Evolutionary conservation across 2,888 invertebrate genomes (phyloP), one percentile per base, ranked within the genome.

Genomic region (Stegana nigrithorax): DNA sequence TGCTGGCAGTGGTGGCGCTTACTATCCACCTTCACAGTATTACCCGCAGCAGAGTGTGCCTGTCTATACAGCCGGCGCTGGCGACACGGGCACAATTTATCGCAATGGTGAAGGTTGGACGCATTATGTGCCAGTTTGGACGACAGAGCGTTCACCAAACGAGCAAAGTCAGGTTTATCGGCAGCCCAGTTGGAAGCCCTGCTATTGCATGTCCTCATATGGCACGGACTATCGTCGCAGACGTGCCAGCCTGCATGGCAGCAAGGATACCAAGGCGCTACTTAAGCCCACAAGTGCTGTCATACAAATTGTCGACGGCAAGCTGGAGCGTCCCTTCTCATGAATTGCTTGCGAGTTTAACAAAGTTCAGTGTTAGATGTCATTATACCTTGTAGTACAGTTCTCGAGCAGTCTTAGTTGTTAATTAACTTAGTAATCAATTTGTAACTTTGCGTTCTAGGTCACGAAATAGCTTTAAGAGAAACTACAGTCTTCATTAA

Each of bases 171-270:
- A 80, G 19, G 73, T 77, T n/a, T 78, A 81, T 21, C 69, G 77
- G 2, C 63, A 64, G 0, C 79, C 80, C 21, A 77, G 73, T 53
- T 92, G 85, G 83, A 83, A 82, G 55, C 85, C 85, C 4, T 85
- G 85, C 60, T 80, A 83, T 67, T 85, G 85, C 62, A 71, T 81
- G 68, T 71, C 79, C 10, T 69, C 79, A 7, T 65, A 68, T 8
- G 70, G 73, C 23, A 47, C 60, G 2, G 82, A 83, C 25, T 80
- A 72, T 27, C 63, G 84, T 23, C 68, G 78, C 1, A 71, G 83
- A 5, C 74, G 84, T 1, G 80, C 81, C 4, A 78, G 69, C 57
- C 72, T 51, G 12, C 67, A 73, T 29, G 57, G 59, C 27, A 50
- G n/a, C 23, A 51, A 39, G 25, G 19, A 26, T 10, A 32, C n/a